phyloP scores from a whole-genome alignment of 2,797 vertebrate genomes.

The Syndactyla subalaris region DNA sequence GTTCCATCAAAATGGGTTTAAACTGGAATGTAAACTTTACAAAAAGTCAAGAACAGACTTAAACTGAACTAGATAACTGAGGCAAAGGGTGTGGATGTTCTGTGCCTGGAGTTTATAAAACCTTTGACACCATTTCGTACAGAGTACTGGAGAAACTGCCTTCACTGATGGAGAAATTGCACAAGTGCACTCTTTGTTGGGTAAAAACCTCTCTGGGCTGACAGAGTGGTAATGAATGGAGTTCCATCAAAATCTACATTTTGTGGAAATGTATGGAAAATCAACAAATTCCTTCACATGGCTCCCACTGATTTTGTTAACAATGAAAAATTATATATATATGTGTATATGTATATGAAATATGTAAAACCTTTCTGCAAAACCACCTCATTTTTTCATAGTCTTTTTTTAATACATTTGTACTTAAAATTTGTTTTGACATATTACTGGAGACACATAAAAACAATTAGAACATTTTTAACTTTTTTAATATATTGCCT shows the following conservation, averaged over 20 bases:
- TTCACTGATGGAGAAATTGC: neutral
- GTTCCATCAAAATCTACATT: neutral
- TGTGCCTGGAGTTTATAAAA: neutral
- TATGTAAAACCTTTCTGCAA: neutral
- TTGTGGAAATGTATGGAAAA: neutral
- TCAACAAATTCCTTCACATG: fast-evolving
- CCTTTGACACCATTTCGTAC: fast-evolving
- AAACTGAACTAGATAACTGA: neutral
- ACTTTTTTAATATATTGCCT: neutral
- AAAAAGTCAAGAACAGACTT: neutral
- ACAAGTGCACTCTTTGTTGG: neutral
- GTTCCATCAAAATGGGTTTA: neutral
- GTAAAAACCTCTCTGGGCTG: neutral
- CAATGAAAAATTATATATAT: neutral
- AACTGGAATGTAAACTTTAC: neutral
- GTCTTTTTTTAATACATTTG: neutral
- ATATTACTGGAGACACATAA: neutral
- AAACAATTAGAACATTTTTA: neutral
- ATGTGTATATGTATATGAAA: fast-evolving
- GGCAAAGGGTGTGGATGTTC: neutral
- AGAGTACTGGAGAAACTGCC: neutral
- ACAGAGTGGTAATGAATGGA: neutral
- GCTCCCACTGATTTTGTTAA: neutral
- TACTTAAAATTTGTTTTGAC: neutral
- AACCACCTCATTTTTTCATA: fast-evolving